Base-by-base conservation (phyloP, 2,113 vertebrate genomes). In the Corydoras sp. region DNA sequence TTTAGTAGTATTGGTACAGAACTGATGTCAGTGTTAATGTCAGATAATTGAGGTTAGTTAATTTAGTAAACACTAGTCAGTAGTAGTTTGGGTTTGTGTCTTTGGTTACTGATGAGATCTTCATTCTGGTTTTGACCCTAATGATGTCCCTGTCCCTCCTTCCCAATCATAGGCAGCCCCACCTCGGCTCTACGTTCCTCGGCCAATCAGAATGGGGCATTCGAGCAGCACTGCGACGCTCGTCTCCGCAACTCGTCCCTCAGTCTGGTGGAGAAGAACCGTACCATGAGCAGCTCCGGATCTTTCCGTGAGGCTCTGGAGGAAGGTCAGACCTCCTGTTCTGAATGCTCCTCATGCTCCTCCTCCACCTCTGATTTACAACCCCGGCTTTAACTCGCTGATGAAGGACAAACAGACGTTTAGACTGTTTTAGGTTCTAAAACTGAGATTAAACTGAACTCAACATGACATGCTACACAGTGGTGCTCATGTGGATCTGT, bases 301-400 rank as follows among this genome's bases (percentile, higher is more conserved):
- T 95, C 92, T 0, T 93, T 94, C 85, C 88, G 92, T 0, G 93
- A 95, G 12, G 89, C 91, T 30, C 91, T 93, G 73, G 93, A 95
- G 73, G 93, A 95, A 90, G 93, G 93, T 95, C 76, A 86, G 89
- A 53, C 29, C 4, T 35, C 11, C 32, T 24, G 3, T 31, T 8
- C 10, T 12, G 48, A 68, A 14, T 48, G 3, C 51, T 12, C 51
- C 49, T 3, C 13, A 53, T 10, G 5, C 3, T 32, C 6, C 30
- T 14, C 67, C 61, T 49, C 6, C 30, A 29, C 67, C 61, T 49
- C 32, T 43, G 35, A 43, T 43, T 43, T 8, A 43, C 1, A 43
- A 43, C 35, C 35, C 4, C 35, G 7, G 35, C 35, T 43, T 43
- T 43, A 43, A 4, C 7, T 43, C 35, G 7, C 35, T 43, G 35